phyloP scores from a whole-genome alignment of 2,797 vertebrate genomes.

The Enteromius fasciolatus region DNA sequence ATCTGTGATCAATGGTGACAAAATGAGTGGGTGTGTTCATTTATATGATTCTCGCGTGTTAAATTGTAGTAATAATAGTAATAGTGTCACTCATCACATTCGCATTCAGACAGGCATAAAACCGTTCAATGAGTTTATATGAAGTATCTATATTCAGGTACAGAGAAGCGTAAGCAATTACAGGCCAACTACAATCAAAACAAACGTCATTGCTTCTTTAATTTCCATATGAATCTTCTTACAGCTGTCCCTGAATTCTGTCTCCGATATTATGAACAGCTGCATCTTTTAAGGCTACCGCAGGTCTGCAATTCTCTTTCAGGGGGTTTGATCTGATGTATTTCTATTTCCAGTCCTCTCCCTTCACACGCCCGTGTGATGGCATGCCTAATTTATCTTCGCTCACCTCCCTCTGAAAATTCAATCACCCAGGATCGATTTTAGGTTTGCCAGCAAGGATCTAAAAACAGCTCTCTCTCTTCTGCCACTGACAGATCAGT shows the following conservation, averaged over 20 bases:
- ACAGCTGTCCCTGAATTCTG: conserved; percentile 39
- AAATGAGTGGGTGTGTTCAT: conserved; percentile 37
- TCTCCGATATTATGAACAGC: not conserved
- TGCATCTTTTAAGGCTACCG: conserved; percentile 19
- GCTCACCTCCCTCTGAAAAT: conserved; percentile 55
- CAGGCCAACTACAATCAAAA: conserved; percentile 4
- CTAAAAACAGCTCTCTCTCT: conserved; percentile 60
- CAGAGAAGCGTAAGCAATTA: conserved; percentile 8
- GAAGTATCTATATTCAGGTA: not conserved
- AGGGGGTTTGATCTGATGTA: conserved; percentile 28
- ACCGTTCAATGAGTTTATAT: not conserved
- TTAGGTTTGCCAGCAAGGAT: conserved; percentile 45
- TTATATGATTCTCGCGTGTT: conserved; percentile 7
- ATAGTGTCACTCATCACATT: conserved; percentile 35
- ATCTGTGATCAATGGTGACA: conserved; percentile 50
- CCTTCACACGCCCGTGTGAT: conserved; percentile 41
- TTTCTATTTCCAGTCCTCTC: conserved; percentile 35
- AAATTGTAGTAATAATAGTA: conserved; percentile 39
- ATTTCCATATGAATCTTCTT: not conserved
- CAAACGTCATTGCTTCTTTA: conserved; percentile 2
- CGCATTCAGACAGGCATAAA: conserved; percentile 24
- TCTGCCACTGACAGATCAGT: conserved; percentile 45
- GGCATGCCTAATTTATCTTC: conserved; percentile 59
- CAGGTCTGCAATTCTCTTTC: conserved; percentile 23
- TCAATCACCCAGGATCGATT: conserved; percentile 56